A percentile compares a stretch with the other conserved stretches of the same genome.
Conservation (phyloP, 2,888 invertebrate species). For the Synanthedon formicaeformis region DNA sequence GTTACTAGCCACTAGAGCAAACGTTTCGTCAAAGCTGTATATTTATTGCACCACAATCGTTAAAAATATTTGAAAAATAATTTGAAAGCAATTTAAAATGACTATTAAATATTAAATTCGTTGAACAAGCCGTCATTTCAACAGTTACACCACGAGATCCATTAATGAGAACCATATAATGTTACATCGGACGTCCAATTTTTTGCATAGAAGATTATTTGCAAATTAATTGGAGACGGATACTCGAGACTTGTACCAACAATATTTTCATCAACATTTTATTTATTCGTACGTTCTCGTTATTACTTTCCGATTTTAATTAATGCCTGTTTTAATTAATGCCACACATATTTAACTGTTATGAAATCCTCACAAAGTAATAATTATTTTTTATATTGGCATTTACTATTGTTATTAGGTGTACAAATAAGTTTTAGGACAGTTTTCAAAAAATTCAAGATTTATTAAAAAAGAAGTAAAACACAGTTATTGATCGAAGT, state of each 20-base stretch:
- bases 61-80: not conserved
- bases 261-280: not conserved
- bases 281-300: not conserved
- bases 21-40: no score
- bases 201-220: conserved; percentile 11
- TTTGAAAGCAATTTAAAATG: not conserved
- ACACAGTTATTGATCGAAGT: no score
- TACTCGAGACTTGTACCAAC: conserved; percentile 14
- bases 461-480: no score
- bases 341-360: not conserved
- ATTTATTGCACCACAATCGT: no score
- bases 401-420: no score
- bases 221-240: conserved; percentile 37
- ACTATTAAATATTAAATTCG: conserved; percentile 2
- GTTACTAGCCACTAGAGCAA: no score
- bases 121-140: conserved; percentile 8
- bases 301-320: not conserved
- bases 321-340: not conserved
- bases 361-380: no score
- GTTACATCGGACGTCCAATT: conserved; percentile 3
- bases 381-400: no score
- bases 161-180: conserved; percentile 8
- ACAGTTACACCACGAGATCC: not conserved
- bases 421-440: no score
- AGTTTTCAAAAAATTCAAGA: no score